Evolutionary conservation across 1,140 invertebrate genomes (phyloP), one percentile per base, ranked within the genome.

Genomic region (Amphibalanus amphitrite): DNA sequence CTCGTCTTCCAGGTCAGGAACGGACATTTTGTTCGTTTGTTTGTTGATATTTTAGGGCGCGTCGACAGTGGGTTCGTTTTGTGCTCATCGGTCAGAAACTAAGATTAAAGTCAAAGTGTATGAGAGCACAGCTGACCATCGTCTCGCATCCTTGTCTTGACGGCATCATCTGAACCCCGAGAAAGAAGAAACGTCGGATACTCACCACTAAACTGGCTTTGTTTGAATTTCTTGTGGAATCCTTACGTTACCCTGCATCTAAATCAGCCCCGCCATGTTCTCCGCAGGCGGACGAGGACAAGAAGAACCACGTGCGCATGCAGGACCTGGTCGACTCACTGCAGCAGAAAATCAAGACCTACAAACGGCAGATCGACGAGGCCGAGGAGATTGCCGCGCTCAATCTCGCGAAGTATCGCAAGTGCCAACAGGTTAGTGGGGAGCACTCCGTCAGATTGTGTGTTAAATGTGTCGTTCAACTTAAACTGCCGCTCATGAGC

Each of bases 371-470:
- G 78, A 82, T 86, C 38, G 85, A 87, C 73, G 85, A 86, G 76
- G 84, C 85, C 74, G 85, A 86, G 77, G 85, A 86, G 76, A 81
- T 85, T 72, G 83, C 85, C 75, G 84, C 83, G 75, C 78, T 85
- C 65, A 86, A 86, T 75, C 79, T 86, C 74, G 85, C 84, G 73
- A 87, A 87, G 78, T 87, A 82, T 80, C 82, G 85, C 70, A 87
- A 87, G 76, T 67, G 65, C 65, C 65, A 67, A 17, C 65, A 67
- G 65, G 65, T 67, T n/a, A 28, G 65, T 23, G 20, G 47, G 6
- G 38, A 17, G 38, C 6, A 17, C 38, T 6, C 6, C 6, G 38
- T 38, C 38, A 38, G 38, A 6, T 59, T 8, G 23, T 20, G 10
- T 59, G 6, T 59, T 8, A 59, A 8, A 8, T 59, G 47, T 6